A percentile compares a stretch with the other conserved stretches of the same genome.
Evolutionary conservation across 2,113 vertebrate species (phyloP).

Genomic region (Jaculus jaculus): DNA sequence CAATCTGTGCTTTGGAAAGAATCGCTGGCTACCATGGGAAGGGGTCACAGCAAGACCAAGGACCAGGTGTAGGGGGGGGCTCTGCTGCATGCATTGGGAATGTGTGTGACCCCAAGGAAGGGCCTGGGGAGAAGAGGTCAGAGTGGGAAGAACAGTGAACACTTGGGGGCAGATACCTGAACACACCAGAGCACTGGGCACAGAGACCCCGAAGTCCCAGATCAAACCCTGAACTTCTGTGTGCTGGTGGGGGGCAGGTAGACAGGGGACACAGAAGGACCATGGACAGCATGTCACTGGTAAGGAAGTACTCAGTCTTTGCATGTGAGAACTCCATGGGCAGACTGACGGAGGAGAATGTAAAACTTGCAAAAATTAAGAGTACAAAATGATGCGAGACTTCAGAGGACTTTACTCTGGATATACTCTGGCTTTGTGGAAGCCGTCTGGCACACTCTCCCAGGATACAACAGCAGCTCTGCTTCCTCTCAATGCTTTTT

Average conservation of each 20-base stretch:
- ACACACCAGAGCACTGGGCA: not conserved
- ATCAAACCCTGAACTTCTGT: not conserved
- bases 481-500: not conserved
- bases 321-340: not conserved
- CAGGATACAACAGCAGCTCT: not conserved
- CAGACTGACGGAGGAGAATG: conserved; percentile 3
- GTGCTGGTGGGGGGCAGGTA: not conserved
- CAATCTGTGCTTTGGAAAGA: not conserved
- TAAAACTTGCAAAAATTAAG: conserved; percentile 27
- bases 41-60: not conserved
- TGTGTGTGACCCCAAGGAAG: not conserved
- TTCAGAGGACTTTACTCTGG: conserved; percentile 65
- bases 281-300: not conserved
- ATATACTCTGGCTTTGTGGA: conserved; percentile 28
- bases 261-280: not conserved
- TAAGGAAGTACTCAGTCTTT: conserved; percentile 49
- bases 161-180: not conserved
- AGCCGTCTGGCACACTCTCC: not conserved
- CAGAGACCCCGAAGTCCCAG: not conserved
- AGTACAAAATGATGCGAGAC: conserved; percentile 41
- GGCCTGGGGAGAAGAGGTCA: not conserved
- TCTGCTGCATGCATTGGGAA: not conserved
- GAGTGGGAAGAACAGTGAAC: not conserved
- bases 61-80: not conserved
- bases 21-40: not conserved